Base-by-base conservation (phyloP, 1,140 invertebrate genomes). In the Trachymyrmex septentrionalis region DNA sequence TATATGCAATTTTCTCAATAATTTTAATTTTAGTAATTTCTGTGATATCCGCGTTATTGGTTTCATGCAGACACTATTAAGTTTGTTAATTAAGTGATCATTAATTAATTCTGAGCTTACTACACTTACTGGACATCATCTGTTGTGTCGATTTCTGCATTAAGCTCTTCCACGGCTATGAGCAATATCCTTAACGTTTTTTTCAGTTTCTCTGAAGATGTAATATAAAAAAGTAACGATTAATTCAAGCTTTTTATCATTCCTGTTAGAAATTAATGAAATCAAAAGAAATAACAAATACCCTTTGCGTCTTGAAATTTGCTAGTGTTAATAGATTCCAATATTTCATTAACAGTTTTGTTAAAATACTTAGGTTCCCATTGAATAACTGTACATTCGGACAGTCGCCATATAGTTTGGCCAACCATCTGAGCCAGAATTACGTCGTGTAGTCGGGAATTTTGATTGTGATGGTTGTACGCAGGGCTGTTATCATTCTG, bases 351-450 rank as follows among this genome's bases (percentile, higher is more conserved):
- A 38, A 93, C 38, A 19, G 90, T 89, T 9, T 92, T 63, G 80
- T 93, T 92, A 7, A 95, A 92, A 50, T 92, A 87, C 16, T 72
- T 78, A n/a, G 93, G 91, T 85, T 95, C 80, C 94, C 94, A 95
- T 84, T 88, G 88, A 44, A 95, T 89, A 64, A 94, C 77, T 81
- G 92, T 92, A 78, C 92, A 93, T 34, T 95, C 94, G 0, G 95
- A 95, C 24, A 95, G 87, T 81, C 90, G 92, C 93, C 94, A 95
- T 48, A 95, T 78, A 78, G 91, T 93, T 19, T 92, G 72, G 34
- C 89, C 91, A 85, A 94, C 50, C 69, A 95, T 92, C 92, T 93
- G 90, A 10, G 91, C 84, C 53, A 95, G 86, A 72, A 85, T 87
- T 88, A 87, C 92, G 63, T 90, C 87, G 77, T 90, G 86, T 21